Evolutionary conservation across 2,113 vertebrate genomes (phyloP), one percentile per base, ranked within the genome.

Genomic region (Urocynchramus pylzowi): DNA sequence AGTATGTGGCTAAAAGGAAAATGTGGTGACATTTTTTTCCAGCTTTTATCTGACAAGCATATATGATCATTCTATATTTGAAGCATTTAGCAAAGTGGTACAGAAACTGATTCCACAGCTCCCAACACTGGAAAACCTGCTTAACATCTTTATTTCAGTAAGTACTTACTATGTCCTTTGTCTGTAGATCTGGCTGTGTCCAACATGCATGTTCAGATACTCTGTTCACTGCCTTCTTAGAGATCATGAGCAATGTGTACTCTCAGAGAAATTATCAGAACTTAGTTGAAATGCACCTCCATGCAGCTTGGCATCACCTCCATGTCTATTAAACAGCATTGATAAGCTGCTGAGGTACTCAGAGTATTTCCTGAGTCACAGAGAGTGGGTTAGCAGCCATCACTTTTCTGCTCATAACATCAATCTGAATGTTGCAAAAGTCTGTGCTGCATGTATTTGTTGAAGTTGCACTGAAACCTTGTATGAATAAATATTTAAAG

Each of bases 41-140:
- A 99, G 98, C 97, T 98, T 99, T 97, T 99, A 99, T 98, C 98
- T 99, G 97, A 99, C 99, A 87, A 99, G 99, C 97, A 99, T 99
- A 97, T 99, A 99, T 94, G 99, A 99, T 96, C 98, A 99, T 97
- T 99, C 99, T 92, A 99, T 99, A 98, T 99, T 99, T 97, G 98
- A 99, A 98, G 99, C 99, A 35, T 99, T 99, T 98, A 99, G 99
- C 96, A 99, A 99, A 98, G 98, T 99, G 96, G 99, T 99, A 92
- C 99, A 99, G 97, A 99, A 99, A 97, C 97, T 99, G 94, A 99
- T 99, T 96, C 99, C 98, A 92, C 99, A 99, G 91, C 98, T 99
- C 78, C 99, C 99, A 92, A 99, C 99, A 57, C 97, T 99, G 96
- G 99, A 99, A 97, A 99, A 99, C 91, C 98, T 99, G 94, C 98